These are phyloP conservation scores for Torymus tubicola DNA, from an alignment of 2,888 invertebrate species.

Conservation along the genomic window DNA sequence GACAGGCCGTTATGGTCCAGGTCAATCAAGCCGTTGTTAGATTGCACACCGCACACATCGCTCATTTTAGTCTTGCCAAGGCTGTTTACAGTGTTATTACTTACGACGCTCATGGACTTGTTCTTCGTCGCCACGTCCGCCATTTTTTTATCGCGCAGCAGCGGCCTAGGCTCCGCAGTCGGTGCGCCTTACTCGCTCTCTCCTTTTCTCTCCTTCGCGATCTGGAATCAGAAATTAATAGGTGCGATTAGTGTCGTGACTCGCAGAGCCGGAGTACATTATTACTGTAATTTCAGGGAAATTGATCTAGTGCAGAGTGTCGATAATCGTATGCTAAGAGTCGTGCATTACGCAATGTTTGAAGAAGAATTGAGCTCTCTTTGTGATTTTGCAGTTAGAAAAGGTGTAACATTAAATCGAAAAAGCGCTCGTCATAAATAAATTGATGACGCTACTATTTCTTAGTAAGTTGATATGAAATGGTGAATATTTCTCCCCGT, in stretches of 20 bases:
- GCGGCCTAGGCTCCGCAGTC: conserved; percentile 45
- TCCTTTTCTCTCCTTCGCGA: conserved; percentile 10
- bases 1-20: conserved; percentile 69
- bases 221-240: conserved; percentile 44
- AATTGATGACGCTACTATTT: too few relatives aligned
- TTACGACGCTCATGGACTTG: conserved; percentile 74
- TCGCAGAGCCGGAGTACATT: too few relatives aligned
- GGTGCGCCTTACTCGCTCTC: not conserved
- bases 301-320: too few relatives aligned
- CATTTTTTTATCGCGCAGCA: conserved; percentile 63
- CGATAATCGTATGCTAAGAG: too few relatives aligned
- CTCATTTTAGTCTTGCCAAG: conserved; percentile 63
- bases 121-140: conserved; percentile 75
- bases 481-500: too few relatives aligned
- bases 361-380: too few relatives aligned
- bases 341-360: too few relatives aligned
- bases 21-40: conserved; percentile 76
- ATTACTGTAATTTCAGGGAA: too few relatives aligned
- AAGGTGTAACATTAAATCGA: not conserved
- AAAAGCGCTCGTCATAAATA: too few relatives aligned
- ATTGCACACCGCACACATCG: conserved; percentile 71
- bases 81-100: conserved; percentile 67
- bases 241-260: not conserved
- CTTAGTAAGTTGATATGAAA: too few relatives aligned
- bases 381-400: too few relatives aligned